A percentile compares a stretch with the other conserved stretches of the same genome.
These are phyloP conservation scores for Phodopus roborovskii DNA, from an alignment of 2,113 vertebrate genomes.

Conservation along the genomic window DNA sequence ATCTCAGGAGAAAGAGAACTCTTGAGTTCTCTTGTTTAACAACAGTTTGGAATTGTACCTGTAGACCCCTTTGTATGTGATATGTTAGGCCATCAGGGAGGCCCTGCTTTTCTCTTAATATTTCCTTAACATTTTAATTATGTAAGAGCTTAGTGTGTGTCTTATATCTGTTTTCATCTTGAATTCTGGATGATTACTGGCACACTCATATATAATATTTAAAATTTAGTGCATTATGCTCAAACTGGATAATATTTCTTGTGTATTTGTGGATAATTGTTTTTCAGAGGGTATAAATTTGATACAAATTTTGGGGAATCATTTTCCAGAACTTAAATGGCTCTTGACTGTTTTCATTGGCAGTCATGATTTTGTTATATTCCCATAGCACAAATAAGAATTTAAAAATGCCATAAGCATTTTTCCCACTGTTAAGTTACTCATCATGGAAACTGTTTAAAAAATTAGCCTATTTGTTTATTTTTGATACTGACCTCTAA, in stretches of 20 bases:
- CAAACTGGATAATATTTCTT: neutral
- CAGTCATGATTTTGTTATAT: neutral
- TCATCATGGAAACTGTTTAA: neutral
- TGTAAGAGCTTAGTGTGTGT: neutral
- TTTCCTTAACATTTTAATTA: neutral
- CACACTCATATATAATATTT: neutral
- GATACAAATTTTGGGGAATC: neutral
- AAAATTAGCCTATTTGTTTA: conserved; percentile 19
- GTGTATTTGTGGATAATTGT: neutral
- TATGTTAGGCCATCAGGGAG: neutral
- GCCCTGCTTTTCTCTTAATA: neutral
- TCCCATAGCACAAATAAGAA: neutral
- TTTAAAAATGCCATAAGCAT: neutral
- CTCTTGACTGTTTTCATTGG: neutral
- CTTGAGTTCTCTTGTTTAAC: neutral
- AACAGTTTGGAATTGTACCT: neutral
- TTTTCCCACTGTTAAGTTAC: neutral
- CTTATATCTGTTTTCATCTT: neutral
- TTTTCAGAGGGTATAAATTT: neutral
- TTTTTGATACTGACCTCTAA: conserved; percentile 23
- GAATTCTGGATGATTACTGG: neutral
- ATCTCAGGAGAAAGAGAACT: neutral
- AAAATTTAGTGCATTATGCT: neutral
- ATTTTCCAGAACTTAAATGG: neutral
- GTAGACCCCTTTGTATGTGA: neutral